Evolutionary conservation across 2,113 vertebrate genomes (phyloP).

Genomic region (Noturus placidus): DNA sequence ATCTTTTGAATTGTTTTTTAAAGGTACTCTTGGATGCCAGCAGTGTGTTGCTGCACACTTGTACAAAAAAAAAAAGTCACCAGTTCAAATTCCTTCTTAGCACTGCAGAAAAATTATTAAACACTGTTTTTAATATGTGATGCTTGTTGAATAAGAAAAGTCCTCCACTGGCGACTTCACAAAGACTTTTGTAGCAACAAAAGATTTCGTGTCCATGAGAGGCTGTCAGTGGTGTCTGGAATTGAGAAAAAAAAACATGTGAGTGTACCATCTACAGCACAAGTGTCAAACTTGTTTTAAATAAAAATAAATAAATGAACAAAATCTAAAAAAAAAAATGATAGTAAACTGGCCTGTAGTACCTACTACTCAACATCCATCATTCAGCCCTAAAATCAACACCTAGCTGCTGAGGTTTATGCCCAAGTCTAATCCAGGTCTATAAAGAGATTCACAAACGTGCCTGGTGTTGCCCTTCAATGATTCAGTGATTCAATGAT

Average conservation of each 20-base stretch:
- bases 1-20: background rate
- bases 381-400: background rate
- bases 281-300: no score
- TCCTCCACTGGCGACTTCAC: background rate
- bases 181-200: background rate
- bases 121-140: background rate
- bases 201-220: background rate
- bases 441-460: conserved; percentile 12
- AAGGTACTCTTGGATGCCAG: background rate
- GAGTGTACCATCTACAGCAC: background rate
- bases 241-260: no score
- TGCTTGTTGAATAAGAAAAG: background rate
- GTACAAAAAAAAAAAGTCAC: background rate
- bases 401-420: background rate
- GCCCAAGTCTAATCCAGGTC: background rate
- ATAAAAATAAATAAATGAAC: no score
- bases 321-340: no score
- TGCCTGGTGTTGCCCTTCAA: background rate
- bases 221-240: background rate
- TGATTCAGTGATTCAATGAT: conserved; percentile 25
- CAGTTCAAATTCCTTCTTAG: background rate
- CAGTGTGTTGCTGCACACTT: background rate
- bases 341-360: no score
- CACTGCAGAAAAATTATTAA: background rate
- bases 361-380: background rate